Percentiles rank a stretch among this genome's conserved stretches.
Conservation (phyloP, 2,113 vertebrate species). For the Oreochromis niloticus region DNA sequence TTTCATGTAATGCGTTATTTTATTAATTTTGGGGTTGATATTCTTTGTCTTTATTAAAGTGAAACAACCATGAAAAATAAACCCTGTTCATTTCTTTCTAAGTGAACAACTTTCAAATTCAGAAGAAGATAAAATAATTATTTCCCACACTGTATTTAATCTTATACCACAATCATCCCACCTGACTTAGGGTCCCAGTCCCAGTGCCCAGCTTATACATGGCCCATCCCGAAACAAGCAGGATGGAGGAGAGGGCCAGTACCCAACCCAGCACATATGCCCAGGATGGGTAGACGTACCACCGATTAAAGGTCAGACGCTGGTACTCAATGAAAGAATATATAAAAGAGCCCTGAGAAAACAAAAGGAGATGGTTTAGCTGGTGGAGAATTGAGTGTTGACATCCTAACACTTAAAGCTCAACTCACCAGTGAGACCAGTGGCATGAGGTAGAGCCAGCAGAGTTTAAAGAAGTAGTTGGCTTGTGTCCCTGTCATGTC, state of each 20-base stretch:
- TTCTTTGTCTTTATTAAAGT: background rate
- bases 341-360: constrained; percentile 52
- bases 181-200: constrained; percentile 50
- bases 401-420: background rate
- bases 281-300: constrained; percentile 68
- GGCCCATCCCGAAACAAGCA: constrained; percentile 48
- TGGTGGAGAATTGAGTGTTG: background rate
- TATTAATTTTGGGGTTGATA: background rate
- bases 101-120: background rate
- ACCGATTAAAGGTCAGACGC: constrained; percentile 69
- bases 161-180: background rate
- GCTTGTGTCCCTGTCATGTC: constrained; percentile 65
- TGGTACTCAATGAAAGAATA: constrained; percentile 61
- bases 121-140: background rate
- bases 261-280: constrained; percentile 59
- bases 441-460: constrained; percentile 61
- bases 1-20: accelerated
- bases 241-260: constrained; percentile 55
- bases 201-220: constrained; percentile 39
- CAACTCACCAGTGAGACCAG: constrained; percentile 62
- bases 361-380: background rate
- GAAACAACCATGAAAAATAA: background rate
- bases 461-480: constrained; percentile 43
- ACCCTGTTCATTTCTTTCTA: background rate
- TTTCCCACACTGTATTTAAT: background rate